Percentiles rank a stretch among this genome's conserved stretches.
These are phyloP conservation scores for Alentia gelatinosa DNA, from an alignment of 2,888 invertebrate genomes.

Conservation along the genomic window DNA sequence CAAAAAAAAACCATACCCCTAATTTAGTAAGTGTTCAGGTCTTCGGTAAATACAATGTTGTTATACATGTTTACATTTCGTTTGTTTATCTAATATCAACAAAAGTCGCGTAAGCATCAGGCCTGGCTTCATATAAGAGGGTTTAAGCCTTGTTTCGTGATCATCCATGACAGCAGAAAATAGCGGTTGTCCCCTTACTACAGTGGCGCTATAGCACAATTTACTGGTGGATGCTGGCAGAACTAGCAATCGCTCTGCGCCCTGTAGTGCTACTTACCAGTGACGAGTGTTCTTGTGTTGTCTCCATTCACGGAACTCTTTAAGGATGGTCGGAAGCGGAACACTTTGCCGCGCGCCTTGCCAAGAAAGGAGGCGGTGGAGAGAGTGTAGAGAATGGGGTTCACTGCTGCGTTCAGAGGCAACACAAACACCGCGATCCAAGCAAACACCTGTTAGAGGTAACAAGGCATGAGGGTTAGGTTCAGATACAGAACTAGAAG, in stretches of 20 bases:
- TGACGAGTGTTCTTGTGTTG: conserved; percentile 72
- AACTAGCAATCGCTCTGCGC: no score
- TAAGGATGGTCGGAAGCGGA: conserved; percentile 75
- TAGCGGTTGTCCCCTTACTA: background rate
- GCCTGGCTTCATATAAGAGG: no score
- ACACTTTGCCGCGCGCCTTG: conserved; percentile 72
- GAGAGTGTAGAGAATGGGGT: conserved; percentile 82
- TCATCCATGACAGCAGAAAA: no score
- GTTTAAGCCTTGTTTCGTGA: no score
- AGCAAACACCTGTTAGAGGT: conserved; percentile 82
- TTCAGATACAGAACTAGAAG: no score
- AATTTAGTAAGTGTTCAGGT: no score
- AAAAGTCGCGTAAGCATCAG: no score
- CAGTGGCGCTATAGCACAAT: no score
- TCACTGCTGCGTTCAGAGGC: conserved; percentile 83
- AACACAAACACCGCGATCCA: conserved; percentile 83
- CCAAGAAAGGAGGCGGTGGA: conserved; percentile 77
- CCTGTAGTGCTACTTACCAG: conserved; percentile 70
- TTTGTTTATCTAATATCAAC: background rate
- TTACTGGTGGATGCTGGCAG: no score
- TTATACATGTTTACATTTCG: background rate
- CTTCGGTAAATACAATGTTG: background rate
- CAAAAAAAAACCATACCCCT: no score
- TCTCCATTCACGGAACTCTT: conserved; percentile 72
- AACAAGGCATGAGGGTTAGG: no score